Conservation (phyloP, 2,888 invertebrate genomes). For the Ectropis crepuscularia region DNA sequence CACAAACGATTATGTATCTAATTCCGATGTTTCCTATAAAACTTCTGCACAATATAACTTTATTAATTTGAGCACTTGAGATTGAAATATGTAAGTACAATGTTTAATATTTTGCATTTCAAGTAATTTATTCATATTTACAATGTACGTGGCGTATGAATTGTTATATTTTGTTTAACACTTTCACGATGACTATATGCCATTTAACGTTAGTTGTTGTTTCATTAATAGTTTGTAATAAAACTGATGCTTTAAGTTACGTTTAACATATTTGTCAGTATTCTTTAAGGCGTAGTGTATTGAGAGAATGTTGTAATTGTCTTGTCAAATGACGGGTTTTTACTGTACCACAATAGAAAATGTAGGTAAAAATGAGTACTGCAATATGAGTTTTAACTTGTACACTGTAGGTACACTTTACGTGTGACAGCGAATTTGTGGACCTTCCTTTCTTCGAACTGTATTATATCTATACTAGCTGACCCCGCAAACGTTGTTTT, state of each 20-base stretch:
- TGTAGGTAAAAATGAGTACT: no score
- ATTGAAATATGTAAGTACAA: constrained; percentile 41
- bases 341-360: neutral
- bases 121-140: constrained; percentile 37
- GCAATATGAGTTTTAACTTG: no score
- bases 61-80: constrained; percentile 34
- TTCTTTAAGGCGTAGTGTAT: constrained; percentile 51
- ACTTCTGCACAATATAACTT: constrained; percentile 36
- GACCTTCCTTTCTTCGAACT: no score
- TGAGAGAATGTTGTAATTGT: constrained; percentile 3
- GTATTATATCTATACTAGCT: no score
- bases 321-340: neutral
- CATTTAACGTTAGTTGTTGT: constrained; percentile 70
- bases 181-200: constrained; percentile 60
- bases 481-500: no score
- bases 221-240: constrained; percentile 69
- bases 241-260: constrained; percentile 75
- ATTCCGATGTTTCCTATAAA: constrained; percentile 28
- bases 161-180: constrained; percentile 41
- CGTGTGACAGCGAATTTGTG: neutral
- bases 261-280: constrained; percentile 77
- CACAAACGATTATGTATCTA: constrained; percentile 32
- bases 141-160: constrained; percentile 35
- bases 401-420: neutral
- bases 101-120: constrained; percentile 43